Conservation (phyloP, 2,888 invertebrate genomes). For the Dendrolimus pini region DNA sequence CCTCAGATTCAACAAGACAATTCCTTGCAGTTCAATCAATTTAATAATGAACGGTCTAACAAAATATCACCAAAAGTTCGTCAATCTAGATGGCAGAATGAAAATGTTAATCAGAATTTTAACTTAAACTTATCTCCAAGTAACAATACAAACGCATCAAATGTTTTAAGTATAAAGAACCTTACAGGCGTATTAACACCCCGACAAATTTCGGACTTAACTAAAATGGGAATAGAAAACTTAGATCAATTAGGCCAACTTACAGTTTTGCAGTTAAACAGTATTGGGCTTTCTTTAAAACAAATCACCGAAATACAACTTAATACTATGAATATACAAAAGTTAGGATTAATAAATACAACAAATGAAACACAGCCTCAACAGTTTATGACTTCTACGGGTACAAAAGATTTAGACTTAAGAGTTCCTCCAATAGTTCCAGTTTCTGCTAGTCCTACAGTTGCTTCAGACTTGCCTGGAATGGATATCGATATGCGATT, state of each 20-base stretch:
- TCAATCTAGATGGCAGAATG: slow-evolving; percentile 71
- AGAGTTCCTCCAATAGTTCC: slow-evolving; percentile 56
- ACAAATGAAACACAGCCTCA: slow-evolving; percentile 39
- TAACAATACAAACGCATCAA: slow-evolving; percentile 34
- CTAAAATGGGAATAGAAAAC: slow-evolving; percentile 77
- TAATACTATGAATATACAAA: slow-evolving; percentile 77
- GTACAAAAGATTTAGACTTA: slow-evolving; percentile 63
- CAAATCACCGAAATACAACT: slow-evolving; percentile 79
- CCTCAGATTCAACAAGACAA: slow-evolving; percentile 44
- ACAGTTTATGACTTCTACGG: slow-evolving; percentile 33
- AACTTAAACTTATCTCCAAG: slow-evolving; percentile 41
- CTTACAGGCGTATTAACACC: slow-evolving; percentile 74
- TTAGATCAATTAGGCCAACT: slow-evolving; percentile 78
- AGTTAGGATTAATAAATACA: slow-evolving; percentile 64
- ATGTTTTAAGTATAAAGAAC: slow-evolving; percentile 75
- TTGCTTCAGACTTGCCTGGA: slow-evolving; percentile 51
- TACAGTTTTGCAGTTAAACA: slow-evolving; percentile 77
- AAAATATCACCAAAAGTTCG: slow-evolving; percentile 65
- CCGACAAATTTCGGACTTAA: slow-evolving; percentile 76
- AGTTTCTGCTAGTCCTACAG: slow-evolving; percentile 30
- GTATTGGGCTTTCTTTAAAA: slow-evolving; percentile 75
- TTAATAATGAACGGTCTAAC: slow-evolving; percentile 50
- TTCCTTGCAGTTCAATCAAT: slow-evolving; percentile 38
- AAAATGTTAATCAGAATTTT: slow-evolving; percentile 44
- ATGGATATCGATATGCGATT: slow-evolving; percentile 72